Base-by-base conservation (phyloP, 1,140 invertebrate genomes). In the Galendromus occidentalis region DNA sequence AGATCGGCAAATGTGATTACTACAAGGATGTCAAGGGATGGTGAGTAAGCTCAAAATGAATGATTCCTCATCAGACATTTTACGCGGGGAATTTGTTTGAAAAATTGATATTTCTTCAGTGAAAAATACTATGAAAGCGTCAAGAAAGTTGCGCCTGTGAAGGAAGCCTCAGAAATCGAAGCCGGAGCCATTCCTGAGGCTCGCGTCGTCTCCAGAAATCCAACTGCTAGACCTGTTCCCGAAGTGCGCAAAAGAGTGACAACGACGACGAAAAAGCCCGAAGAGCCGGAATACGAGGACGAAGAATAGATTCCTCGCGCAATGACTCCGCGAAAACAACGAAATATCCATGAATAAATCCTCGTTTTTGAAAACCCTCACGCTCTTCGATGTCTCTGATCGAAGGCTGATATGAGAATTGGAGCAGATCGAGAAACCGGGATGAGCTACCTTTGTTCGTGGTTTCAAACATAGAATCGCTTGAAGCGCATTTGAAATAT, bases 11-110 rank as follows among this genome's bases (percentile, higher is more conserved):
- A 25, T 59, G 51, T 22, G 51, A 25, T 25, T 59, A 59, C 9
- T 59, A 59, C 33, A 59, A 59, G 20, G 45, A 47, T 6, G 45
- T 47, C 18, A 47, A 47, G 28, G 51, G 51, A 25, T 59, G 51
- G 51, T 59, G 25, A 59, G 51, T 14, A 4, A 47, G 12, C 14
- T 22, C 18, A 22, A 47, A 14, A 6, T 22, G 5, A 47, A 4
- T 47, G 14, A 28, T 22, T 22, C 4, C 18, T 18, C 12, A 44
- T 12, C 42, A n/a, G 12, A 44, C 42, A 12, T 44, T 44, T 12
- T 44, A 44, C 42, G 12, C 12, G n/a, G 12, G 42, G 12, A 44
- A 12, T 44, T 44, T 44, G n/a, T 44, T 44, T 20, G 45, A 28
- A 47, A 47, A 28, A 5, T 47, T 14, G 4, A 1, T 33, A 14